Percentiles rank a stretch among this genome's conserved stretches.
Conservation (phyloP, 2,113 vertebrate genomes). For the Hyperoodon ampullatus region DNA sequence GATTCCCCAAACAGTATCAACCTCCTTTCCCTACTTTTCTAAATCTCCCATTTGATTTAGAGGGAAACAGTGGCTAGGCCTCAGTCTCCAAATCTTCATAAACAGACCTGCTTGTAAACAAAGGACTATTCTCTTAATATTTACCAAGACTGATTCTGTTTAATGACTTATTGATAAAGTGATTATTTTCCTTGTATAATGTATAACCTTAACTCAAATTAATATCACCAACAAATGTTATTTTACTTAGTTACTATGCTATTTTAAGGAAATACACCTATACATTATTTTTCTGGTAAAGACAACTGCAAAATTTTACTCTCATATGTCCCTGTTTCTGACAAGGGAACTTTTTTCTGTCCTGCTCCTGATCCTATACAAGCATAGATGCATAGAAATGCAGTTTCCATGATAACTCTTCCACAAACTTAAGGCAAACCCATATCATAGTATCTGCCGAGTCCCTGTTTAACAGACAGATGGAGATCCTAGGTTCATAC, state of each 20-base stretch:
- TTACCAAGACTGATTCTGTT: background rate
- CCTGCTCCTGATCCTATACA: conserved; percentile 9
- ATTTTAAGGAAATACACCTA: background rate
- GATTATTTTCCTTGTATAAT: background rate
- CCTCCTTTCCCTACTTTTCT: background rate
- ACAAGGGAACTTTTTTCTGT: conserved; percentile 47
- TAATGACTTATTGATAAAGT: background rate
- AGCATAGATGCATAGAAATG: conserved; percentile 36
- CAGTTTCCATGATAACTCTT: conserved; percentile 62
- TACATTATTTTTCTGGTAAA: background rate
- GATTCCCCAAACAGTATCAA: background rate
- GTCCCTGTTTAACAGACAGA: background rate
- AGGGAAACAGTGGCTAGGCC: background rate
- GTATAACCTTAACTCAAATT: background rate
- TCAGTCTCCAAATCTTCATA: background rate
- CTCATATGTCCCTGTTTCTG: background rate
- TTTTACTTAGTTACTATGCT: background rate
- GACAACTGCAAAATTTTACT: background rate
- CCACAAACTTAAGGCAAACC: conserved; percentile 54
- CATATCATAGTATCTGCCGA: background rate
- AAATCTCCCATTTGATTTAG: background rate
- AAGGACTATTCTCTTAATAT: background rate
- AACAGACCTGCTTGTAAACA: background rate
- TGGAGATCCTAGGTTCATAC: background rate
- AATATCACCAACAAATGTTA: background rate